These are phyloP conservation scores for Macrotis lagotis DNA, from an alignment of 2,113 vertebrate species.

Conservation along the genomic window DNA sequence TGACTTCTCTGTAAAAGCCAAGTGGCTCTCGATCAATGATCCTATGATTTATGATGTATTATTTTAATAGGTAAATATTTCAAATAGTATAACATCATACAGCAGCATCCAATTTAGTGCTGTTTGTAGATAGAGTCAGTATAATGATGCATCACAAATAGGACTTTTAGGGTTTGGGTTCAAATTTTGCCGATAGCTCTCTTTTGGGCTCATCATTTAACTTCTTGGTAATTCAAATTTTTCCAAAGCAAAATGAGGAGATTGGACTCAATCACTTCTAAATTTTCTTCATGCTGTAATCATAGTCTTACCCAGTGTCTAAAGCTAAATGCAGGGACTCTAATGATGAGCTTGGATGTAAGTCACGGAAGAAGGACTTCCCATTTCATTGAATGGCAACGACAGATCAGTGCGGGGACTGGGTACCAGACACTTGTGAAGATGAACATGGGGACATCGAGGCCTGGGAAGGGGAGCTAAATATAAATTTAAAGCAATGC, in stretches of 20 bases:
- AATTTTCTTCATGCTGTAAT: neutral
- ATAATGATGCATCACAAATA: neutral
- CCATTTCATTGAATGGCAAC: conserved; percentile 72
- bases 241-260: neutral
- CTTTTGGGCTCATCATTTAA: neutral
- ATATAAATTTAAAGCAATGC: conserved; percentile 83
- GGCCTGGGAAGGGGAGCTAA: conserved; percentile 74
- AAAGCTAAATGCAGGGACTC: conserved; percentile 48
- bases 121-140: neutral
- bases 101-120: neutral
- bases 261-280: neutral
- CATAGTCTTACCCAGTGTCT: neutral
- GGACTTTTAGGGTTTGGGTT: neutral
- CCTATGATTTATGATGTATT: neutral
- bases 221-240: neutral
- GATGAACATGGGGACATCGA: conserved; percentile 69
- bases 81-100: neutral
- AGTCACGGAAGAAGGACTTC: conserved; percentile 68
- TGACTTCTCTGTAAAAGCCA: neutral
- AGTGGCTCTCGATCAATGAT: neutral
- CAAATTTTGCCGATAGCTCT: neutral
- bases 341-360: conserved; percentile 19
- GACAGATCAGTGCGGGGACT: conserved; percentile 42
- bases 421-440: conserved; percentile 56
- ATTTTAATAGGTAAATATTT: neutral